Evolutionary conservation across 2,888 invertebrate genomes (phyloP), one percentile per base, ranked within the genome.

Genomic region (Pardosa pseudoannulata): DNA sequence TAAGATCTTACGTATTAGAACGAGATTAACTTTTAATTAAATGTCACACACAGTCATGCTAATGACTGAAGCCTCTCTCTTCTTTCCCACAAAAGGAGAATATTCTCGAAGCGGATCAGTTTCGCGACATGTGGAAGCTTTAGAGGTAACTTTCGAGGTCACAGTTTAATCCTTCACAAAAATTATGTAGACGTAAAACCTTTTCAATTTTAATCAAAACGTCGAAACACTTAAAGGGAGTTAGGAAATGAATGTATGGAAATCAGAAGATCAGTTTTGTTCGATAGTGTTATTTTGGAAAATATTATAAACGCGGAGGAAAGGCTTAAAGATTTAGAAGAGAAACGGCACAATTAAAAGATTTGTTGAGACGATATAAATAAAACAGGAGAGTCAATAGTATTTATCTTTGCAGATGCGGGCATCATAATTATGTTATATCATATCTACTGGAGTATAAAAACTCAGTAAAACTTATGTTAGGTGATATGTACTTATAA

Each of bases 1-100:
- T 56, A 56, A 56, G 56, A 56, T 19, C 56, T 56, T 56, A 56
- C 23, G 56, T 16, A 56, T 56, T 56, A 23, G 56, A 23, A 23
- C 11, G 56, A 56, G 56, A 56, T 56, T 56, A 56, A 56, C 19
- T 56, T 56, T 56, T 56, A 56, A 56, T 56, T 56, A 56, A 56
- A 56, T 23, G 56, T 56, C 56, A 56, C 56, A 56, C 23, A 23
- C 56, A 56, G 23, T 56, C 56, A 56, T 5, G 16, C 23, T 56
- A 56, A 56, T 56, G 56, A 23, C n/a, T 2, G 56, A 36, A 5
- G 11, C 11, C 19, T 23, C 23, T 5, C 23, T 56, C 16, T n/a
- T n/a, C 23, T 3, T 23, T 56, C 23, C 13, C 56, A n/a, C n/a
- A n/a, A 9, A 46, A n/a, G 16, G 41, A 46, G 41, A 46, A 46